Percentiles rank a stretch among this genome's conserved stretches.
Conservation (phyloP, 1,140 invertebrate species). For the Drosophila nigrodunni region DNA sequence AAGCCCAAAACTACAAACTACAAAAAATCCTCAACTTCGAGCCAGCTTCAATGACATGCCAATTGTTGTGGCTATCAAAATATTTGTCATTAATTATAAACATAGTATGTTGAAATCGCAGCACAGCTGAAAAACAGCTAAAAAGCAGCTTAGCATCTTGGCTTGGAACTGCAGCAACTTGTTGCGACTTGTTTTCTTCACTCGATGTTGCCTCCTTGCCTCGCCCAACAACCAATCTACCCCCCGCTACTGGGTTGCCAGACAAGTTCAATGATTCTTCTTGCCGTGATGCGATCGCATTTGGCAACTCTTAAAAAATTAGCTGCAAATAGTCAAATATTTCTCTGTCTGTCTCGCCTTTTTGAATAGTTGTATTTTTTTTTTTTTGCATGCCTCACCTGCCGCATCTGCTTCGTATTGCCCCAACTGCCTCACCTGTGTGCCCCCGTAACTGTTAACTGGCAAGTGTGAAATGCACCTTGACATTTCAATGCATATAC, state of each 20-base stretch:
- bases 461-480: conserved; percentile 80
- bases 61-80: conserved; percentile 77
- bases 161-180: conserved; percentile 54
- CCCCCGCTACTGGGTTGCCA: conserved; percentile 39
- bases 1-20: conserved; percentile 4
- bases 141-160: conserved; percentile 53
- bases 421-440: not conserved
- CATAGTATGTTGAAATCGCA: conserved; percentile 80
- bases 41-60: conserved; percentile 68
- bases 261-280: conserved; percentile 79
- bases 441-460: not conserved
- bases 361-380: not conserved
- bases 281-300: conserved; percentile 64
- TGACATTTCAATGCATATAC: conserved; percentile 68
- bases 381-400: conserved; percentile 14
- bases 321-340: conserved; percentile 67
- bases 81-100: conserved; percentile 81
- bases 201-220: conserved; percentile 13
- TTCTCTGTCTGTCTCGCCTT: conserved; percentile 37
- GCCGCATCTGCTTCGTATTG: not conserved
- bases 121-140: conserved; percentile 32
- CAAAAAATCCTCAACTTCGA: conserved; percentile 30
- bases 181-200: conserved; percentile 47
- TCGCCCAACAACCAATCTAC: not conserved
- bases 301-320: conserved; percentile 61